Percentiles rank a stretch among this genome's conserved stretches.
Evolutionary conservation across 2,113 vertebrate genomes (phyloP).

Genomic region (Pseudorectes ferrugineus): DNA sequence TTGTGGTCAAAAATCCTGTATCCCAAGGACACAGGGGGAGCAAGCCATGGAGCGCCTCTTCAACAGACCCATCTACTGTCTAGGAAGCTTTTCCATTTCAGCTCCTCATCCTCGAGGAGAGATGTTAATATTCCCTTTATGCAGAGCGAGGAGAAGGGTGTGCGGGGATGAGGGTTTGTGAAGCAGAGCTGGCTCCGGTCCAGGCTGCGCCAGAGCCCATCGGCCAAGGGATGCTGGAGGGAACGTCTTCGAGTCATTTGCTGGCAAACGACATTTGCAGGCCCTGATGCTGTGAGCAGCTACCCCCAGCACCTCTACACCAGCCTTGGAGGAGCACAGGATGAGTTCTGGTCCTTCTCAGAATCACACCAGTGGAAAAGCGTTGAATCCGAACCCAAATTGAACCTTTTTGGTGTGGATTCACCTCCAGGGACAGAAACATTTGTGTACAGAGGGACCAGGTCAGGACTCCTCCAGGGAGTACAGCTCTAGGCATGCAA

Average conservation of each 20-base stretch:
- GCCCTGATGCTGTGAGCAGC: neutral
- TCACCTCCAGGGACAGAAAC: neutral
- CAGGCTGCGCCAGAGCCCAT: neutral
- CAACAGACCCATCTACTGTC: neutral
- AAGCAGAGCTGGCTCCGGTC: neutral
- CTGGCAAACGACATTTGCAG: conserved; percentile 13
- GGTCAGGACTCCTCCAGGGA: neutral
- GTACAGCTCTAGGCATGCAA: neutral
- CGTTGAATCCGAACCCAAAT: neutral
- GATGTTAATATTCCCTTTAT: neutral
- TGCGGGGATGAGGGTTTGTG: neutral
- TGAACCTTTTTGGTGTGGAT: neutral
- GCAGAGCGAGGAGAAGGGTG: neutral
- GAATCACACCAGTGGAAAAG: neutral
- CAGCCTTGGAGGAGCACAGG: neutral
- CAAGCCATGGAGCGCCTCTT: neutral
- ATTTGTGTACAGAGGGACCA: neutral
- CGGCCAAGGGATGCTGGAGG: neutral
- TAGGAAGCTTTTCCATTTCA: neutral
- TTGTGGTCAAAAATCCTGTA: neutral
- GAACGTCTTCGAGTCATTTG: neutral
- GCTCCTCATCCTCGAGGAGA: neutral
- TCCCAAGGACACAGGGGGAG: neutral
- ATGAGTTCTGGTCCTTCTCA: neutral
- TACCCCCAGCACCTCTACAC: neutral